phyloP scores from a whole-genome alignment of 2,888 invertebrate species.

The Drosophila pegasa region DNA sequence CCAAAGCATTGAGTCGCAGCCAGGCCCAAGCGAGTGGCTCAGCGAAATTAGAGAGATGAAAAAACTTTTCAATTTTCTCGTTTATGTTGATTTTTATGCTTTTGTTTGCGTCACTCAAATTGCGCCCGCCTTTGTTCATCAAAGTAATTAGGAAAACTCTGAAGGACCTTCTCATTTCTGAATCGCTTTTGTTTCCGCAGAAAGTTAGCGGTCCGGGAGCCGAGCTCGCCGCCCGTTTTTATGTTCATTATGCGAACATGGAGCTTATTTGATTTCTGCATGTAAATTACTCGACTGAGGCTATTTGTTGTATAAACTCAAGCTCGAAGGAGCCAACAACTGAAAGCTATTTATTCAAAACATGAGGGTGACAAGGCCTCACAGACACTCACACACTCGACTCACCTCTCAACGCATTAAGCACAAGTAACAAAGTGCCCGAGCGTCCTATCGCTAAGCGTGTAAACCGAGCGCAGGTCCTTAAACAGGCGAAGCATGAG shows the following conservation, averaged over 20 bases:
- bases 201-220: conserved; percentile 8
- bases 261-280: conserved; percentile 76
- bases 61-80: conserved; percentile 67
- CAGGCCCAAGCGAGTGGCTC: conserved; percentile 18
- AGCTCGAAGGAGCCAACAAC: conserved; percentile 53
- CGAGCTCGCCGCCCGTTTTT: conserved; percentile 21
- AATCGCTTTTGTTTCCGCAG: conserved; percentile 35
- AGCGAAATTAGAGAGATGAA: background rate
- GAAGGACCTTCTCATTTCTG: conserved; percentile 61
- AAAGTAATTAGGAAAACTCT: conserved; percentile 78
- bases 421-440: conserved; percentile 30
- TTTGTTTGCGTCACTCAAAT: conserved; percentile 75
- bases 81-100: conserved; percentile 63
- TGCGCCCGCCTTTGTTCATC: conserved; percentile 72
- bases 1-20: conserved; percentile 25
- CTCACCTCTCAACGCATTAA: conserved; percentile 15
- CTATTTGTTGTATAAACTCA: conserved; percentile 71
- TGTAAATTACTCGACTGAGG: conserved; percentile 75
- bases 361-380: conserved; percentile 29
- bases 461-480: conserved; percentile 69
- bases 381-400: conserved; percentile 5
- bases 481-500: conserved; percentile 62
- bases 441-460: conserved; percentile 51
- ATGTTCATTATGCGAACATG: conserved; percentile 68
- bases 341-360: conserved; percentile 64